Evolutionary conservation across 1,140 invertebrate genomes (phyloP), one percentile per base, ranked within the genome.

Genomic region (Tetragnatha versicolor): DNA sequence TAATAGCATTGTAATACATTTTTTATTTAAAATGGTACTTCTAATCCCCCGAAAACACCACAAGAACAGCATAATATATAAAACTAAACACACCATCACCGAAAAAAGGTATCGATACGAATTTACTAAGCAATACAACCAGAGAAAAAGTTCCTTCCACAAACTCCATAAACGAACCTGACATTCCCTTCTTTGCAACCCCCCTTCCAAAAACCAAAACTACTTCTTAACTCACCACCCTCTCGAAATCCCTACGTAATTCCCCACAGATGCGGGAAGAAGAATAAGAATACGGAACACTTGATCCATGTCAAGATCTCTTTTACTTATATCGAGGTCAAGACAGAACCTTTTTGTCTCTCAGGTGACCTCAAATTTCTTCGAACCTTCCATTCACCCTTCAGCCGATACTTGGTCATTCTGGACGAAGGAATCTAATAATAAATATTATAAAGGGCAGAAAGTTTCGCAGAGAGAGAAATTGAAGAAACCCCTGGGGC

Each of bases 311-410:
- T 17, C 7, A 58, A 42, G 25, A 63, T 39, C 33, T 22, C n/a
- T 63, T 51, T 39, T 25, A 22, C 35, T 25, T 20, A 39, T 63
- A 63, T 63, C 27, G 20, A 39, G 60, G 60, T 42, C 37, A 37
- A 63, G 60, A 63, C 60, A 63, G 37, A 63, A 33, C 60, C 60
- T 63, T 37, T n/a, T 3, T 27, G n/a, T 63, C 60, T 63, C 60
- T 63, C 60, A 63, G 60, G 60, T 63, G 60, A 63, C 60, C 60
- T 63, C 60, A 17, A 63, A 63, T 63, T 63, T 63, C 60, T 25
- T 63, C 60, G 60, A n/a, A 42, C 60, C 60, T 31, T 9, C 60
- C 60, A 63, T 63, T 37, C 37, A n/a, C n/a, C n/a, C 22, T 63
- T 33, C 37, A 63, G 42, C 60, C 37, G 60, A 63, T 22, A 37